Evolutionary conservation across 2,888 invertebrate species (phyloP).

Genomic region (Leptogaster cylindrica): DNA sequence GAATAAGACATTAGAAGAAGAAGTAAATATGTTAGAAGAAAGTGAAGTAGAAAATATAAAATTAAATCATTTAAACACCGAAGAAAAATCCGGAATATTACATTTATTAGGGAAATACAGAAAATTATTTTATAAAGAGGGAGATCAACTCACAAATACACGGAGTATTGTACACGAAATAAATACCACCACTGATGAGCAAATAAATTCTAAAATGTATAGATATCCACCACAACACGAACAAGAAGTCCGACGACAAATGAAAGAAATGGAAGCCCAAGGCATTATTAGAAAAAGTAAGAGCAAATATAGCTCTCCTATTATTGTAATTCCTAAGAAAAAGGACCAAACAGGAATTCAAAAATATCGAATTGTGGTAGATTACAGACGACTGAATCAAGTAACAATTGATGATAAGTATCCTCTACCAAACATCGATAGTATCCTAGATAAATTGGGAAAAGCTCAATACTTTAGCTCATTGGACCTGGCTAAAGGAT

Average conservation of each 20-base stretch:
- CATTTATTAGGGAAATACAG: slow-evolving; percentile 31
- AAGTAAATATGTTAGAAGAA: slow-evolving; percentile 30
- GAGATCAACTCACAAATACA: slow-evolving; percentile 34
- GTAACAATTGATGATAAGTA: slow-evolving; percentile 47
- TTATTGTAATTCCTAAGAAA: too few relatives aligned
- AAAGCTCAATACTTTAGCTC: slow-evolving; percentile 46
- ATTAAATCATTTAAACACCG: slow-evolving; percentile 23
- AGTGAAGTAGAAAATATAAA: slow-evolving; percentile 23
- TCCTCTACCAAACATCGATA: slow-evolving; percentile 45
- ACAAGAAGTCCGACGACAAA: too few relatives aligned
- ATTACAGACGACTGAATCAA: too few relatives aligned
- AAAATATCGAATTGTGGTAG: too few relatives aligned
- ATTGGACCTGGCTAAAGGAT: slow-evolving; percentile 45
- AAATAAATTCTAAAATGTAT: too few relatives aligned
- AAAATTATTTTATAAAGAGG: slow-evolving; percentile 36
- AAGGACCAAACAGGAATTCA: too few relatives aligned
- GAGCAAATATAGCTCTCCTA: too few relatives aligned
- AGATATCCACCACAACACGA: too few relatives aligned
- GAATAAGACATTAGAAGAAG: slow-evolving; percentile 14
- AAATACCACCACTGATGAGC: too few relatives aligned
- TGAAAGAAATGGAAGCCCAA: too few relatives aligned
- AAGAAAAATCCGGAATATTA: slow-evolving; percentile 9
- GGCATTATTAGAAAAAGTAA: too few relatives aligned
- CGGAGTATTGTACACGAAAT: too few relatives aligned
- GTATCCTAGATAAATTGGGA: slow-evolving; percentile 24